Percentiles rank a stretch among this genome's conserved stretches.
phyloP scores from a whole-genome alignment of 2,113 vertebrate species.

The Dermatemys mawii region DNA sequence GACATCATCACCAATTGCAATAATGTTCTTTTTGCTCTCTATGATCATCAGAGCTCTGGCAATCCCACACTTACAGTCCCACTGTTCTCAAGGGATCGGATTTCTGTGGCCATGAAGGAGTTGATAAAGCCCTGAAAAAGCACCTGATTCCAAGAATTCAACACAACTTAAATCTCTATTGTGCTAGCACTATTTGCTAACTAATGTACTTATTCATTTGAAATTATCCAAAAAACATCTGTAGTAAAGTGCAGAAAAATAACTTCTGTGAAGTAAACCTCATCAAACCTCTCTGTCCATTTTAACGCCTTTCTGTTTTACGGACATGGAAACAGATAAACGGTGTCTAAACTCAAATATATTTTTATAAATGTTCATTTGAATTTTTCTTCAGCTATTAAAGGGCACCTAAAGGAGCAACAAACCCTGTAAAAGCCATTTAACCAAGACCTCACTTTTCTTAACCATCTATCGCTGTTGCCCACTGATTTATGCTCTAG shows the following conservation, averaged over 20 bases:
- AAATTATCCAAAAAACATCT: neutral
- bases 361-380: neutral
- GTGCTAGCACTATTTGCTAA: neutral
- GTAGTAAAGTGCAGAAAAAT: neutral
- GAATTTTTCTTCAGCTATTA: neutral
- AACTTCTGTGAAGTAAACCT: accelerated
- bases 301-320: neutral
- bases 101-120: neutral
- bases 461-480: neutral
- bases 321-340: neutral
- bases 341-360: neutral
- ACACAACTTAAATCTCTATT: neutral
- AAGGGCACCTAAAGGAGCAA: neutral
- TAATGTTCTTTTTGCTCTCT: neutral
- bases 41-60: neutral
- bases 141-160: neutral
- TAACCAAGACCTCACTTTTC: neutral
- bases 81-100: neutral
- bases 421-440: neutral
- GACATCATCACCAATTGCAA: neutral
- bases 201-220: neutral
- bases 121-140: neutral
- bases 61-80: neutral
- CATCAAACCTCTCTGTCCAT: neutral
- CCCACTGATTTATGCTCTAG: neutral